Base-by-base conservation (phyloP, 2,888 invertebrate species). In the Miltochrista miniata region DNA sequence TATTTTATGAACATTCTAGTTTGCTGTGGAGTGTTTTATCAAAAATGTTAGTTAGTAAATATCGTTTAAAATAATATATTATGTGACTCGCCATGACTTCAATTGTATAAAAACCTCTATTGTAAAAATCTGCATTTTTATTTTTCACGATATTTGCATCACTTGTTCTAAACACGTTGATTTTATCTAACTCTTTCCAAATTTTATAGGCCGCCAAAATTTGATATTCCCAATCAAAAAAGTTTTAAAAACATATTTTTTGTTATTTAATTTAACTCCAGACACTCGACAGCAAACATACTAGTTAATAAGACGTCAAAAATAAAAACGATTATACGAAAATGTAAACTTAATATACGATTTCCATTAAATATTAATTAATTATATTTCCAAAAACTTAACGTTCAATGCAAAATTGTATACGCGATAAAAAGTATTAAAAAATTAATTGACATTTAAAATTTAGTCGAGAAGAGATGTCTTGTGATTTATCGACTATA, bases 371-470 rank as follows among this genome's bases (percentile, higher is more conserved):
- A 75, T 68, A 74, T 70, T 31, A 31, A 72, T 76, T 76, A 80
- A 72, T 76, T 76, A 80, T 77, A 79, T 79, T 76, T 64, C 44
- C 45, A 64, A 66, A 63, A 63, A 58, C 57, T 61, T 24, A 18
- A 76, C 74, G 67, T 79, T 82, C 69, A 81, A 81, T 85, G 82
- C 81, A 85, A 83, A 78, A 73, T 76, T 85, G 87, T 87, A 87
- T 87, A 87, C 87, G 87, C 83, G 68, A 72, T 10, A 11, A 72
- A 67, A 70, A 72, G 68, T 70, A 72, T 64, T 72, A 70, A 69
- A 51, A 42, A 56, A 51, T 47, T 63, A 70, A 54, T 45, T 59
- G 63, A 68, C 61, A 60, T 43, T 58, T 60, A 56, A 62, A 62
- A 45, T 61, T 68, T 70, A 68, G 69, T 61, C 44, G 43, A 24